phyloP scores from a whole-genome alignment of 1,140 invertebrate genomes.

The Idris sp. region DNA sequence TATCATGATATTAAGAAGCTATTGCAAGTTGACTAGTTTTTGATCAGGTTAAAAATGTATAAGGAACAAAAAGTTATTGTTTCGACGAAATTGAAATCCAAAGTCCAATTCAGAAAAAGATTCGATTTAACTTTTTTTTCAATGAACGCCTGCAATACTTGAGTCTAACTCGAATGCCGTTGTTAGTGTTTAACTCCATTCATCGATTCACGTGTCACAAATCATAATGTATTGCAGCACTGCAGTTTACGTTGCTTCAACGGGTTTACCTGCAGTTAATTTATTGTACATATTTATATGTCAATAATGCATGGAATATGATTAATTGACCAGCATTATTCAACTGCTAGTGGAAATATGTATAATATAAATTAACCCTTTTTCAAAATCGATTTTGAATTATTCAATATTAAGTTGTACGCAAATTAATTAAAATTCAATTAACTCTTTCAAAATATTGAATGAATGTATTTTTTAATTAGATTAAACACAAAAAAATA shows the following conservation, averaged over 20 bases:
- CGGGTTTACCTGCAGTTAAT: slow-evolving; percentile 40
- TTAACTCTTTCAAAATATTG: no score
- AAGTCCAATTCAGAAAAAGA: no score
- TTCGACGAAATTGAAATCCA: no score
- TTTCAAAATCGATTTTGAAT: slow-evolving; percentile 23
- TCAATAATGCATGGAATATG: slow-evolving; percentile 33
- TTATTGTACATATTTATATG: slow-evolving; percentile 40
- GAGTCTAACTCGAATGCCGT: slow-evolving; percentile 13
- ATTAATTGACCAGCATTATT: slow-evolving; percentile 33
- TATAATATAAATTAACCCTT: slow-evolving; percentile 32
- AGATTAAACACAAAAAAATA: no score
- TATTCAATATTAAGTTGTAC: no score
- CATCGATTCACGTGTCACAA: slow-evolving; percentile 53
- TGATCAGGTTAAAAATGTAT: no score
- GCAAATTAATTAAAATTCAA: no score
- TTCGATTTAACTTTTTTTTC: no score
- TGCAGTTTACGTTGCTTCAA: slow-evolving; percentile 14
- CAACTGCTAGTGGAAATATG: slow-evolving; percentile 33
- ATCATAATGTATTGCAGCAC: slow-evolving; percentile 54
- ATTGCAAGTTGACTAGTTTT: no score
- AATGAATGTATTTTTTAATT: no score
- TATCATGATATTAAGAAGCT: no score
- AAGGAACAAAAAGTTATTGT: no score
- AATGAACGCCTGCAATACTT: slow-evolving; percentile 39
- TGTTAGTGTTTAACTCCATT: slow-evolving; percentile 49